phyloP scores from a whole-genome alignment of 53 echinoderm and acorn worm genomes.

The Astropecten irregularis region DNA sequence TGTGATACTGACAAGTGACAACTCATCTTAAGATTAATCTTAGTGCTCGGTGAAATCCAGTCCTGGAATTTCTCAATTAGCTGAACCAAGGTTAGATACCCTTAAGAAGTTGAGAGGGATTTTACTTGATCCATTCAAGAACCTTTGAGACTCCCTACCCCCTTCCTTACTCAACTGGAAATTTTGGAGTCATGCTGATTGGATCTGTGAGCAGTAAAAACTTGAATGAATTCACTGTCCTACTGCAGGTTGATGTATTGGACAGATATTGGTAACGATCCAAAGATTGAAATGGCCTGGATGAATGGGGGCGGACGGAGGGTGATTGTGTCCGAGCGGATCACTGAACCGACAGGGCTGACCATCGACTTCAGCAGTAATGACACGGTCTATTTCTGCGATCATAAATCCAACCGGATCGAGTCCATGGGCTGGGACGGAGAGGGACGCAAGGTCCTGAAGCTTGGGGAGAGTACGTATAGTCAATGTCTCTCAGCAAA shows the following conservation, averaged over 20 bases:
- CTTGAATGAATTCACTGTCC: too few species aligned
- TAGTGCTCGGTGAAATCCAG: too few species aligned
- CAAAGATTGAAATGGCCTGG: constrained; percentile 67
- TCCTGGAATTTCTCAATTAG: too few species aligned
- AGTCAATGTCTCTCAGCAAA: neutral
- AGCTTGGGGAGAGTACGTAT: constrained; percentile 2
- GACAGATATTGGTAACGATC: constrained; percentile 52
- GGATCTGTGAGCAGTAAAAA: too few species aligned
- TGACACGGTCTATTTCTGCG: constrained; percentile 67
- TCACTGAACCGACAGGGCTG: constrained; percentile 59
- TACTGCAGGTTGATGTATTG: constrained; percentile 63
- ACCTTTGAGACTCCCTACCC: too few species aligned
- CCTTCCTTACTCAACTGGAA: too few species aligned
- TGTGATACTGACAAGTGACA: too few species aligned
- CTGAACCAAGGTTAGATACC: too few species aligned
- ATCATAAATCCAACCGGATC: constrained; percentile 51
- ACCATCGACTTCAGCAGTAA: constrained; percentile 69
- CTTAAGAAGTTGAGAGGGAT: too few species aligned
- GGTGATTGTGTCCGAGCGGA: constrained; percentile 50
- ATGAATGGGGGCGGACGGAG: constrained; percentile 65
- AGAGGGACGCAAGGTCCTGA: constrained; percentile 16
- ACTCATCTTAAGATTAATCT: too few species aligned
- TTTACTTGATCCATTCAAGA: too few species aligned
- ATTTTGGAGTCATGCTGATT: too few species aligned
- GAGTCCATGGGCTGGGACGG: constrained; percentile 66